Base-by-base conservation (phyloP, 2,888 invertebrate genomes). In the Acheta domesticus region DNA sequence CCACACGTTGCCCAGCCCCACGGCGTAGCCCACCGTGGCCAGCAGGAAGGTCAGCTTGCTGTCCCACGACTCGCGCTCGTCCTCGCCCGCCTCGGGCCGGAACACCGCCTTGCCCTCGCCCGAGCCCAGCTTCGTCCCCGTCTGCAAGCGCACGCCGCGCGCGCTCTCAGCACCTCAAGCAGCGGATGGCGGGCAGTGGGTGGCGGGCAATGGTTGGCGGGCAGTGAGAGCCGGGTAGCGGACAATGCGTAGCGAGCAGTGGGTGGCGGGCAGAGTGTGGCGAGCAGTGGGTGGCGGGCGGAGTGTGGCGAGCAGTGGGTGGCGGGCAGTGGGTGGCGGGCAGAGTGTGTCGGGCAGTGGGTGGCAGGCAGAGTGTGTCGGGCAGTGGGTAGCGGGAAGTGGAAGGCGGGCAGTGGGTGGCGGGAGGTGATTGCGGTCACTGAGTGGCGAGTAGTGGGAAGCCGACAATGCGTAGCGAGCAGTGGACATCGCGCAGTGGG, bases 1-100 rank as follows among this genome's bases (percentile, higher is more conserved):
- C 97, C 97, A 97, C 1, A 97, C 97, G 85, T 97, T 97, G 11
- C 97, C 97, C 75, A 97, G 89, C 0, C 97, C 97, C 2, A 97
- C 97, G 11, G 97, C 97, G 84, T 97, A 97, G 11, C 96, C 96
- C 74, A 97, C 94, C n/a, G 97, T 97, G 0, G 97, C 97, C 83
- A 97, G 87, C 21, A 97, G 89, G 86, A 97, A 97, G 78, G 97
- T 97, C 80, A 97, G 88, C 87, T 96, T 96, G 86, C 94, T 96
- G 86, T 96, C 96, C 96, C 96, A 97, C 77, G 95, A 95, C 86
- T 96, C 96, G 75, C 96, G 89, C 83, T 94, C 95, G 74, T 91
- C 91, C 83, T 92, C 94, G 23, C 91, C 93, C 62, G 87, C 87
- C 85, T 92, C 93, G 2, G 93, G 92, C 82, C 91, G 91, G 82